phyloP scores from a whole-genome alignment of 1,140 invertebrate species.

The Papilio glaucus region DNA sequence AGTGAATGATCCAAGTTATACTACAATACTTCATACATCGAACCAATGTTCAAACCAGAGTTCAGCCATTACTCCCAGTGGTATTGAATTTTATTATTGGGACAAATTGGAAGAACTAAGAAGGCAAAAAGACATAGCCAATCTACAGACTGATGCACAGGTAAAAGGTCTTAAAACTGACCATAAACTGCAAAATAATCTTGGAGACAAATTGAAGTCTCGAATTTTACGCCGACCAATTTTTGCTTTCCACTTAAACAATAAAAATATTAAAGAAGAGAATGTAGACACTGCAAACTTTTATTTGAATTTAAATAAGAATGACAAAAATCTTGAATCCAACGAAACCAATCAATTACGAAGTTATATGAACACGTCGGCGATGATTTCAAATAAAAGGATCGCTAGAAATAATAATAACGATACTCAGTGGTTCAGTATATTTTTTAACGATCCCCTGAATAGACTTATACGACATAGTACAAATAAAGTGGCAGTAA shows the following conservation, averaged over 20 bases:
- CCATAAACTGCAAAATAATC: constrained; percentile 7
- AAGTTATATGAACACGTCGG: constrained; percentile 1
- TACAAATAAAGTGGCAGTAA: neutral
- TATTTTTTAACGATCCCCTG: constrained; percentile 28
- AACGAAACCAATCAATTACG: constrained; percentile 17
- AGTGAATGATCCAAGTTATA: constrained; percentile 23
- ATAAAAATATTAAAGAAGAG: constrained; percentile 3
- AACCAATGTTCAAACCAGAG: constrained; percentile 12
- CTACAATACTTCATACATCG: constrained; percentile 27
- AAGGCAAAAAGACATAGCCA: constrained; percentile 40
- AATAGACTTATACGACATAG: neutral
- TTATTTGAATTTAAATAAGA: constrained; percentile 20
- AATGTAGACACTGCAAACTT: constrained; percentile 20
- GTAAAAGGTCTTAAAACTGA: neutral
- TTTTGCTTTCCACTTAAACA: constrained; percentile 12
- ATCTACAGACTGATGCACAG: constrained; percentile 7
- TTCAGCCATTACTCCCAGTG: constrained; percentile 55
- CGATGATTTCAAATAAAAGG: constrained; percentile 12
- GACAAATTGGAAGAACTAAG: constrained; percentile 54
- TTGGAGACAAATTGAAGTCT: neutral
- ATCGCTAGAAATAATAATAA: constrained; percentile 22
- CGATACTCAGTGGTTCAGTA: constrained; percentile 23
- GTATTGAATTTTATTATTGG: constrained; percentile 74
- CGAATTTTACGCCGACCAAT: constrained; percentile 23
- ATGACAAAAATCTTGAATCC: neutral